Base-by-base conservation (phyloP, 2,888 invertebrate genomes). In the Lepidocyrtoides sp. region DNA sequence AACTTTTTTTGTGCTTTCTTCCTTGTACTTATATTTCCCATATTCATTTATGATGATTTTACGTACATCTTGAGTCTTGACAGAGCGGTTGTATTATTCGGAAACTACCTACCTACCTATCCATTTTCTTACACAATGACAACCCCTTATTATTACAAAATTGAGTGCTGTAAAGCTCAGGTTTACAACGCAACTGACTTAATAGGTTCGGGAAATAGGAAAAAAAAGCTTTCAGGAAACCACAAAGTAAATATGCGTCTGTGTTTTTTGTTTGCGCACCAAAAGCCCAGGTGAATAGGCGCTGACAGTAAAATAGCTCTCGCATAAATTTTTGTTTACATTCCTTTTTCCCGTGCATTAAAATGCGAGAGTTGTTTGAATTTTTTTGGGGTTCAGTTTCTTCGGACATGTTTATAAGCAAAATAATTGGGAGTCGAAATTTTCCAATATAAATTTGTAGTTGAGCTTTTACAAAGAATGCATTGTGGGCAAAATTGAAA, bases 211-310 rank as follows among this genome's bases (percentile, higher is more conserved):
- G 32, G 23, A 41, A 72, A 29, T 10, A 23, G 44, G 10, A 5
- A 12, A 2, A 41, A 72, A n/a, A n/a, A 72, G 14, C 44, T n/a
- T n/a, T n/a, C n/a, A n/a, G n/a, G n/a, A n/a, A 23, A 20, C 20
- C 72, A 2, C 72, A 69, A 17, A 69, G 41, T 69, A 69, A 69
- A 69, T 69, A 17, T 69, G 3, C 32, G 69, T 36, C 36, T 69
- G 32, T 72, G 44, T 72, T 17, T 44, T 41, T 72, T 20, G 20
- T 7, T 0, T 66, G 20, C 23, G 0, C 60, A 41, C n/a, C n/a
- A n/a, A n/a, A n/a, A 41, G 17, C 72, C 72, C 72, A 72, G 72
- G 44, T 72, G 72, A 20, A 41, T 69, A 69, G 41, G 69, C 41
- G 69, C 41, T 36, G 69, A 69, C 69, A 69, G 69, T 69, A 41